A percentile compares a stretch with the other conserved stretches of the same genome.
These are phyloP conservation scores for Delichon dasypus DNA, from an alignment of 2,797 vertebrate genomes.

Conservation along the genomic window DNA sequence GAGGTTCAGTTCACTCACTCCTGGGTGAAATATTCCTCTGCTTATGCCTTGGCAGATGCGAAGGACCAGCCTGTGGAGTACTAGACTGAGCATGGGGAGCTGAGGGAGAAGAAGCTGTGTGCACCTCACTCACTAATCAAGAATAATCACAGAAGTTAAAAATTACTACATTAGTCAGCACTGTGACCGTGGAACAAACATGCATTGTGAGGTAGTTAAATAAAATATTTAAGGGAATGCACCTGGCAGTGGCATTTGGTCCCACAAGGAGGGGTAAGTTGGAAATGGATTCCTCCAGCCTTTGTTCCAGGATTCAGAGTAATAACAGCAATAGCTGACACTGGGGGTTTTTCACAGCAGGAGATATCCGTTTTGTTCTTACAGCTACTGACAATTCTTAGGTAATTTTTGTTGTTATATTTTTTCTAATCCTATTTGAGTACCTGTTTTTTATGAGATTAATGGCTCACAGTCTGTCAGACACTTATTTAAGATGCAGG, in stretches of 20 bases:
- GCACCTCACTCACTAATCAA: not conserved
- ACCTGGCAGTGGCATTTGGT: not conserved
- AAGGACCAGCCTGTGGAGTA: not conserved
- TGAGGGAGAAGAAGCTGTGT: not conserved
- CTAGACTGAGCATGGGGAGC: not conserved
- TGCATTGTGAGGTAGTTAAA: not conserved
- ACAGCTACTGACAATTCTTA: not conserved
- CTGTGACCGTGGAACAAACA: not conserved
- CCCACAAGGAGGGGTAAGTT: not conserved
- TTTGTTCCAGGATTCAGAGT: not conserved
- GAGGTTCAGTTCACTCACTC: not conserved
- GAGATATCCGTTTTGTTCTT: constrained; percentile 20
- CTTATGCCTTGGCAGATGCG: not conserved
- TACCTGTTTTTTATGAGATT: constrained; percentile 47
- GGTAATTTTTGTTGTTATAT: not conserved
- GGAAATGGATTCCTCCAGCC: not conserved
- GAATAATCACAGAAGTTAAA: not conserved
- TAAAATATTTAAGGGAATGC: not conserved
- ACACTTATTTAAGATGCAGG: constrained; percentile 45
- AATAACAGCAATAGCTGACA: not conserved
- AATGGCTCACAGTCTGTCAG: constrained; percentile 5
- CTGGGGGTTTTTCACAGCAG: not conserved
- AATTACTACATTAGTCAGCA: not conserved
- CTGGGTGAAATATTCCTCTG: not conserved
- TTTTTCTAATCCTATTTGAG: constrained; percentile 42